Evolutionary conservation across 1,140 invertebrate genomes (phyloP).

Genomic region (Trichogramma pretiosum): DNA sequence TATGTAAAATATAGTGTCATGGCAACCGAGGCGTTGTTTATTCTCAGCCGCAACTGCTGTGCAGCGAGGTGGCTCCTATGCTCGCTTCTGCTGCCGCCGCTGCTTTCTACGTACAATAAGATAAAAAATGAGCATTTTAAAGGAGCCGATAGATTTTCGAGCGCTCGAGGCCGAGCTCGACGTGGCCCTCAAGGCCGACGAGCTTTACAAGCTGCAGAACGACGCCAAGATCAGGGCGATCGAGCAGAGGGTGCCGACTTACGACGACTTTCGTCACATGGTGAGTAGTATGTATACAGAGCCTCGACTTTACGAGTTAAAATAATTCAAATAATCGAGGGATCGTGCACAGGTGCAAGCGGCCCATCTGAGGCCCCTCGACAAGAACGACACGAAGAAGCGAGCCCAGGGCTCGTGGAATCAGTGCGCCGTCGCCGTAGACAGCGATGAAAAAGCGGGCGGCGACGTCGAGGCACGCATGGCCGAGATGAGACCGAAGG

Average conservation of each 20-base stretch:
- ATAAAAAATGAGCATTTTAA: constrained; percentile 26
- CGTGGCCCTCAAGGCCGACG: constrained; percentile 39
- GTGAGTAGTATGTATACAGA: too few species aligned
- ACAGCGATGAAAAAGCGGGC: neutral
- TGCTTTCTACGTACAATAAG: too few species aligned
- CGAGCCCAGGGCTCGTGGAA: constrained; percentile 26
- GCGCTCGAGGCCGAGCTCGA: constrained; percentile 38
- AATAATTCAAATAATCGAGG: neutral
- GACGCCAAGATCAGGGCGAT: constrained; percentile 53
- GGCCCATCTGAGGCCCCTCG: constrained; percentile 36
- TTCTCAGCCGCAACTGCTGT: too few species aligned
- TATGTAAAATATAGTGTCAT: too few species aligned
- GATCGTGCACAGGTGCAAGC: constrained; percentile 33
- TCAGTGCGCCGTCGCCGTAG: constrained; percentile 3
- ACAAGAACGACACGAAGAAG: constrained; percentile 22
- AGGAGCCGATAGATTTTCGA: constrained; percentile 32
- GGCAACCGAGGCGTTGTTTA: too few species aligned
- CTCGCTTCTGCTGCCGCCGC: too few species aligned
- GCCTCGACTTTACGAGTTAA: too few species aligned
- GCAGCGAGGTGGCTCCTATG: too few species aligned
- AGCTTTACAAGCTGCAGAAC: constrained; percentile 50
- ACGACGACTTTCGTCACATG: constrained; percentile 51
- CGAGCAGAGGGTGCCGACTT: constrained; percentile 45
- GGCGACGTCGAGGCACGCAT: neutral
- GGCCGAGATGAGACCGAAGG: too few species aligned